A percentile compares a stretch with the other conserved stretches of the same genome.
phyloP scores from a whole-genome alignment of 2,888 invertebrate species.

The Hydraecia micacea region DNA sequence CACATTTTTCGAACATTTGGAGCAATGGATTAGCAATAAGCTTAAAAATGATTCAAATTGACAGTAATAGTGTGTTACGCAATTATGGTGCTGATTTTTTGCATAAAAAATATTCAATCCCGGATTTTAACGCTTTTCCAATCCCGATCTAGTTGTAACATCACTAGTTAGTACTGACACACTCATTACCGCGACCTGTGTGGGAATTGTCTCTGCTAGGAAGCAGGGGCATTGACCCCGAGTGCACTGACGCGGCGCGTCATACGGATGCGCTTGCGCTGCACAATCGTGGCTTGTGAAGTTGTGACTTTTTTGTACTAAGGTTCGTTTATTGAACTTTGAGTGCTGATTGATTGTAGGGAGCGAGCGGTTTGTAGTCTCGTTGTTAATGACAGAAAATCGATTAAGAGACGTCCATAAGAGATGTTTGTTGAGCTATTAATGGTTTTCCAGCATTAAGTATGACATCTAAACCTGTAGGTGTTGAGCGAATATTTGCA shows the following conservation, averaged over 20 bases:
- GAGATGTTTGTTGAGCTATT: background rate
- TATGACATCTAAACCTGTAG: background rate
- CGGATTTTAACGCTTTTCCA: background rate
- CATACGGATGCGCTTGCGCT: conserved; percentile 82
- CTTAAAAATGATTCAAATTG: too few relatives aligned
- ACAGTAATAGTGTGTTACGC: too few relatives aligned
- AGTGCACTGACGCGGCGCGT: conserved; percentile 79
- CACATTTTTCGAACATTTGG: too few relatives aligned
- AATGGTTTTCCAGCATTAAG: background rate
- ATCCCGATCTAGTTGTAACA: conserved; percentile 43
- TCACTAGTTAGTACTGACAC: conserved; percentile 64
- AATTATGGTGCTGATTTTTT: too few relatives aligned
- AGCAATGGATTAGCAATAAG: too few relatives aligned
- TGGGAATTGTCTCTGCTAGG: conserved; percentile 78
- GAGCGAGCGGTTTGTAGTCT: background rate
- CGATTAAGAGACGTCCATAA: background rate
- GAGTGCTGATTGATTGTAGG: conserved; percentile 38
- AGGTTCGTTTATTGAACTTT: conserved; percentile 68
- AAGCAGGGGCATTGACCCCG: conserved; percentile 77
- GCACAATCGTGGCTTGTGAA: conserved; percentile 72
- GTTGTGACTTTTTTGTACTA: conserved; percentile 63
- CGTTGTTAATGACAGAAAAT: background rate
- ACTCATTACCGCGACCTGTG: conserved; percentile 74
- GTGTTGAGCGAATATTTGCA: background rate
- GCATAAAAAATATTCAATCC: background rate